A percentile compares a stretch with the other conserved stretches of the same genome.
These are phyloP conservation scores for Saturnia japonica DNA, from an alignment of 2,888 invertebrate species.

Conservation along the genomic window DNA sequence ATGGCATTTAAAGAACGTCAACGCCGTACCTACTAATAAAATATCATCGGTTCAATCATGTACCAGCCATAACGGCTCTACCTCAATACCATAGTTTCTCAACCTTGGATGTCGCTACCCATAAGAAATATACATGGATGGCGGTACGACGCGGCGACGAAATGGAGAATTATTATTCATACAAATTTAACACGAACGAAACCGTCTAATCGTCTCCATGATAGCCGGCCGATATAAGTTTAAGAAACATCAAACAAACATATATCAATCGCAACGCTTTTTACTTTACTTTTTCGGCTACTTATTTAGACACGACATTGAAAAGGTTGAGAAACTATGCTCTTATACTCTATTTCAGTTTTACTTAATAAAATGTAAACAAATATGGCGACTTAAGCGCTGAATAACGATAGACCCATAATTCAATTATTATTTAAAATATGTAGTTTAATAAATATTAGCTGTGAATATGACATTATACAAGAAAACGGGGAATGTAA, in stretches of 20 bases:
- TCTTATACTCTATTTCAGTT: neutral
- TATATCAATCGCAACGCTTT: neutral
- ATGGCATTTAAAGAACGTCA: too few species aligned
- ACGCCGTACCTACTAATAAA: too few species aligned
- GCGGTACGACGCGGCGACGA: too few species aligned
- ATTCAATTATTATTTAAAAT: neutral
- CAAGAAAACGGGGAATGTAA: neutral
- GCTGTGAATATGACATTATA: neutral
- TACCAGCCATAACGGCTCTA: neutral
- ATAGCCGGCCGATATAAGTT: neutral
- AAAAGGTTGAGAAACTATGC: neutral
- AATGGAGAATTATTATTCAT: too few species aligned
- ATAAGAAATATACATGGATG: too few species aligned
- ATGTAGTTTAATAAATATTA: neutral
- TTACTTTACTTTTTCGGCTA: neutral
- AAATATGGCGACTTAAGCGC: neutral
- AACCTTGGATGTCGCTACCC: neutral
- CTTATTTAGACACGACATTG: neutral
- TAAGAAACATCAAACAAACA: neutral
- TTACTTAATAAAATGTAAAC: neutral
- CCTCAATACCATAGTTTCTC: neutral
- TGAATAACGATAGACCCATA: neutral
- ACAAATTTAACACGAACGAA: too few species aligned
- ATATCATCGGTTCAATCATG: neutral
- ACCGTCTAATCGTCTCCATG: neutral